Evolutionary conservation across 2,888 invertebrate species (phyloP).

Genomic region (Melanargia galathea): DNA sequence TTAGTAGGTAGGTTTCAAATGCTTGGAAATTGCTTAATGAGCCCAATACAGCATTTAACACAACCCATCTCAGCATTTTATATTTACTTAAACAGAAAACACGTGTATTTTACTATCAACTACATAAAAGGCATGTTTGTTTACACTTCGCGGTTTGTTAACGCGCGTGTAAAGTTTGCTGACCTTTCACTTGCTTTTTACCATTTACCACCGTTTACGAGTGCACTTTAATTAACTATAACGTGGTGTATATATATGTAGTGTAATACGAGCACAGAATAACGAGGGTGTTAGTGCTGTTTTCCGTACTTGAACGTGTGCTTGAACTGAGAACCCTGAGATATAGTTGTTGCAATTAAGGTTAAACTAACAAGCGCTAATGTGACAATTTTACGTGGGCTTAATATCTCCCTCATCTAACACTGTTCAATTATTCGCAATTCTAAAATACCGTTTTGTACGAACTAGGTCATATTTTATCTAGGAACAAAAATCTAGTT

Average conservation of each 20-base stretch:
- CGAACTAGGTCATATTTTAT: conserved; percentile 7
- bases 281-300: not conserved
- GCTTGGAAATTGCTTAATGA: too few species aligned
- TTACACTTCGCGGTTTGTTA: conserved; percentile 46
- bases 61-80: not conserved
- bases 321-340: too few species aligned
- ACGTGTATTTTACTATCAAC: conserved; percentile 23
- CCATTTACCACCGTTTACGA: conserved; percentile 6
- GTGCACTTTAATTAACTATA: conserved; percentile 15
- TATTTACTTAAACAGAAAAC: conserved; percentile 11
- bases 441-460: too few species aligned
- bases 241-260: not conserved
- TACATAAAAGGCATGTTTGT: conserved; percentile 43
- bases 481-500: conserved; percentile 6
- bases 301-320: too few species aligned
- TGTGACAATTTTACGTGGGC: too few species aligned
- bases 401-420: too few species aligned
- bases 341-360: too few species aligned
- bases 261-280: too few species aligned
- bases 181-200: conserved; percentile 42
- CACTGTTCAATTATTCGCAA: too few species aligned
- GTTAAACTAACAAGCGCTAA: too few species aligned
- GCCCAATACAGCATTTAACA: too few species aligned
- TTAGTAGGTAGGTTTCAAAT: too few species aligned
- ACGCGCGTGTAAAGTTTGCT: conserved; percentile 47